These are phyloP conservation scores for Oppia nitens DNA, from an alignment of 1,140 invertebrate genomes.

Conservation along the genomic window DNA sequence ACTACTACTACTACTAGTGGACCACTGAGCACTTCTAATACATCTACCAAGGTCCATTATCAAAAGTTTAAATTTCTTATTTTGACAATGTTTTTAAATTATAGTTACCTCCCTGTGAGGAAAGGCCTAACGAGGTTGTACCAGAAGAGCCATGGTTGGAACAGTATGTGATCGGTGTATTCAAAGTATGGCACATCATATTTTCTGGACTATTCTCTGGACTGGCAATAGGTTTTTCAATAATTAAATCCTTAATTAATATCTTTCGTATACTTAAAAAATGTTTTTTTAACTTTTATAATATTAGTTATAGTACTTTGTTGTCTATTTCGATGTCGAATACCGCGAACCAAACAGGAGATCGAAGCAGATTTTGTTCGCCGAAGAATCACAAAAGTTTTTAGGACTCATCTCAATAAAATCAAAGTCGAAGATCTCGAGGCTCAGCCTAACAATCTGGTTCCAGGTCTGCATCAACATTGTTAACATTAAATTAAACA, in stretches of 20 bases:
- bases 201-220: constrained; percentile 24
- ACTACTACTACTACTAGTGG: no score
- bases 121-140: no score
- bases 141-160: constrained; percentile 25
- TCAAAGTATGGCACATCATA: constrained; percentile 31
- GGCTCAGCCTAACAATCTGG: neutral
- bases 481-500: no score
- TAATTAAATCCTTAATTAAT: neutral
- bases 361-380: constrained; percentile 76
- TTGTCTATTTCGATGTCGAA: constrained; percentile 65
- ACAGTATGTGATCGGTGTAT: constrained; percentile 25
- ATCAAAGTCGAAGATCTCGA: constrained; percentile 53
- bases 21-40: no score
- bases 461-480: constrained; percentile 2
- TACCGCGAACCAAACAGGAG: constrained; percentile 77
- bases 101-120: no score
- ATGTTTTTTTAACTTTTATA: constrained; percentile 10
- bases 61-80: no score
- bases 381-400: constrained; percentile 59
- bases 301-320: constrained; percentile 52
- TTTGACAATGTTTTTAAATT: no score
- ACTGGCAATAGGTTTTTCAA: constrained; percentile 24
- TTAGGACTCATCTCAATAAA: constrained; percentile 54
- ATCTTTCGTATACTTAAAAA: neutral
- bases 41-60: no score